Conservation (phyloP, 2,113 vertebrate species). For the Hydropotes inermis region DNA sequence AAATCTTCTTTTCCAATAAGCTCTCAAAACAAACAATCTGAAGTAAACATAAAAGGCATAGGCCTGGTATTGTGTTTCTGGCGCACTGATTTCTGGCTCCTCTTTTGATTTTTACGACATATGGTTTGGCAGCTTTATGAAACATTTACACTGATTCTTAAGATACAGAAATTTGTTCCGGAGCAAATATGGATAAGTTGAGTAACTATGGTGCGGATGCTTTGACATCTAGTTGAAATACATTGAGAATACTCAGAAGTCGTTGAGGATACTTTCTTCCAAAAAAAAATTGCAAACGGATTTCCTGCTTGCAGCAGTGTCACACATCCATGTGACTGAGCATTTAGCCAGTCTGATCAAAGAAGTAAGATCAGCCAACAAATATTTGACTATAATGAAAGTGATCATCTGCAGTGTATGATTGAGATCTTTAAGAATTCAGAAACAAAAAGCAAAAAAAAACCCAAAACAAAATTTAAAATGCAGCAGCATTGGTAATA, state of each 20-base stretch:
- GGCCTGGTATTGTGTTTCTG: conserved; percentile 58
- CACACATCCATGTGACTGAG: neutral
- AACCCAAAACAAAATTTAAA: neutral
- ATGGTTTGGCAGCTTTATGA: conserved; percentile 20
- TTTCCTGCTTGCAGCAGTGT: neutral
- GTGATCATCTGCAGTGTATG: neutral
- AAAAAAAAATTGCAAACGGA: neutral
- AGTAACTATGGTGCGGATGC: neutral
- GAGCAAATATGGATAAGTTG: neutral
- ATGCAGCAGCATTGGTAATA: neutral
- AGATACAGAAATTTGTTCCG: neutral
- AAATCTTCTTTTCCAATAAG: conserved; percentile 55
- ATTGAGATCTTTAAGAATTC: neutral
- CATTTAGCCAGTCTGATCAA: neutral
- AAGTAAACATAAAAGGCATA: conserved; percentile 74
- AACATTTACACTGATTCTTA: conserved; percentile 4
- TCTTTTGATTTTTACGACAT: conserved; percentile 10
- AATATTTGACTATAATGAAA: neutral
- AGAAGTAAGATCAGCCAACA: neutral
- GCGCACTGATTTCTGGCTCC: conserved; percentile 13
- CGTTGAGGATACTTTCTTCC: neutral
- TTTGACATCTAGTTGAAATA: conserved; percentile 12
- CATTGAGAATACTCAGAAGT: neutral
- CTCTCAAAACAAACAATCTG: conserved; percentile 70
- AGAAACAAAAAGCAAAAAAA: neutral